Evolutionary conservation across 1,140 invertebrate species (phyloP), one percentile per base, ranked within the genome.

Genomic region (Stegodyphus mimosarum): DNA sequence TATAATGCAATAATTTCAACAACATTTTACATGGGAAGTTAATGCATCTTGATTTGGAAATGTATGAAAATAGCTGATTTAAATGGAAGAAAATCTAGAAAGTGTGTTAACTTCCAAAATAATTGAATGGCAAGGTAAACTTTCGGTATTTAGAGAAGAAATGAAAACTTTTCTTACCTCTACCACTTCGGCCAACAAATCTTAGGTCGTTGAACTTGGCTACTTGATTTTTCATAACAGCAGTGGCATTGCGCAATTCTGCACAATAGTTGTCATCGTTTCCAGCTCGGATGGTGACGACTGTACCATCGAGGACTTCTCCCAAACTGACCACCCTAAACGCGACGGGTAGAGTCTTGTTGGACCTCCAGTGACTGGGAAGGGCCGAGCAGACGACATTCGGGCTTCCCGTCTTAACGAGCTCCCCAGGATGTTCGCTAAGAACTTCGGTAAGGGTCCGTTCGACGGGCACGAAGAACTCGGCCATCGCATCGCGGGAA

Each of bases 261-360:
- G 95, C 97, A 89, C 96, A 98, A 90, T 94, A 98, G 91, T 99
- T 99, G 90, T 99, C 97, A 90, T 99, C 98, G 90, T 99, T 99
- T 5, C 98, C 98, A 1, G 97, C 97, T 33, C 94, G 92, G 9
- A 99, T 94, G 2, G 95, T 97, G 60, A 99, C 98, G 89, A 97
- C 92, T 1, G 98, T 99, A 7, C 98, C 98, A 90, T 99, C 98
- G 86, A 95, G 94, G 7, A 99, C 95, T 85, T 98, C 97, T 9
- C 96, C 96, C 53, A 99, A 92, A 0, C 97, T 95, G 11, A 99
- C 95, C 75, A 98, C 96, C 90, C 97, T 96, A 90, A 98, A 98
- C 11, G 96, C 96, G 64, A 96, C 93, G 53, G 97, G 97, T 48
- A 99, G 91, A 0, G 97, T 98, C 91, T 99, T 99, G 91, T 98